Percentiles rank a stretch among this genome's conserved stretches.
Conservation (phyloP, 1,140 invertebrate species). For the Diachasmimorpha longicaudata region DNA sequence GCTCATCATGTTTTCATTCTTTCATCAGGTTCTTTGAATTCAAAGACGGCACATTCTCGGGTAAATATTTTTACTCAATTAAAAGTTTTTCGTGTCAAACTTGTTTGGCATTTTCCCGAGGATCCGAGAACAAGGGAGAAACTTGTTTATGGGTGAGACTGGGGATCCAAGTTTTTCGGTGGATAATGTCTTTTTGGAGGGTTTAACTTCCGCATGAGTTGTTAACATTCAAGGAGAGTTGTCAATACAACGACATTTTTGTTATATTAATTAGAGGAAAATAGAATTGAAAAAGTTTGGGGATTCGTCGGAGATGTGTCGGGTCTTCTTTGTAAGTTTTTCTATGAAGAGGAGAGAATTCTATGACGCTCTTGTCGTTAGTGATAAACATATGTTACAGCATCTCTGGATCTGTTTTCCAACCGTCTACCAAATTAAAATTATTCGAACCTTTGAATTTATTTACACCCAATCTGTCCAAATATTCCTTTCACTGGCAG, state of each 20-base stretch:
- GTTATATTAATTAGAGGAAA: neutral
- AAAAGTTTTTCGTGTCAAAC: neutral
- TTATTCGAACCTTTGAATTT: too few species aligned
- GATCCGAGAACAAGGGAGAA: neutral
- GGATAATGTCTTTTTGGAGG: neutral
- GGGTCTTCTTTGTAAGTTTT: too few species aligned
- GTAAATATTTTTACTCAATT: conserved; percentile 17
- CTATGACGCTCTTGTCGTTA: too few species aligned
- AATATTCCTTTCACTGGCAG: too few species aligned
- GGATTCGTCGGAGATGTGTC: too few species aligned
- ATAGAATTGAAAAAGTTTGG: too few species aligned
- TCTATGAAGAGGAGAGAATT: too few species aligned
- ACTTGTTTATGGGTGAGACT: neutral
- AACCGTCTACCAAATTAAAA: too few species aligned
- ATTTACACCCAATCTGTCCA: too few species aligned
- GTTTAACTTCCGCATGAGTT: neutral
- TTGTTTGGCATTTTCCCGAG: neutral
- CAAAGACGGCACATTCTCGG: neutral
- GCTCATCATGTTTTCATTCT: neutral
- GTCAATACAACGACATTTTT: neutral
- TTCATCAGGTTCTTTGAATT: neutral
- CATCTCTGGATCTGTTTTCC: too few species aligned
- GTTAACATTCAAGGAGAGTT: neutral
- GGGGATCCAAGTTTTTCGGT: neutral
- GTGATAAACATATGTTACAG: too few species aligned